Evolutionary conservation across 1,140 invertebrate genomes (phyloP).

Genomic region (Lutraria rhynchaena): DNA sequence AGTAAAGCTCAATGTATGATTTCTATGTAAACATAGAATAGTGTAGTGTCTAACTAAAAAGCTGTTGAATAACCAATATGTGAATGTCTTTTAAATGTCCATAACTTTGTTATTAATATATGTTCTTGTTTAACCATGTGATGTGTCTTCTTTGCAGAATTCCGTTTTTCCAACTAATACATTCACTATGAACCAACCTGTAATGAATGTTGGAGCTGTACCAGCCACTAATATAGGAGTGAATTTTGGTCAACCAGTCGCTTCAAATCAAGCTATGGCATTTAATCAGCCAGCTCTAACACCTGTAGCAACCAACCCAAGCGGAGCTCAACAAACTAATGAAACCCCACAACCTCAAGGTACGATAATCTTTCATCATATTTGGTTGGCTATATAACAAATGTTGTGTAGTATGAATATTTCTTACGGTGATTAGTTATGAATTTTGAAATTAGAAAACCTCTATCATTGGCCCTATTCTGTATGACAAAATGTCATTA

Average conservation of each 20-base stretch:
- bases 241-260: neutral
- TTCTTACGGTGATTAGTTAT: too few species aligned
- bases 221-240: neutral
- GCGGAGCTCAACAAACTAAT: neutral
- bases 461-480: too few species aligned
- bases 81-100: neutral
- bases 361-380: too few species aligned
- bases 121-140: too few species aligned
- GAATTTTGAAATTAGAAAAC: too few species aligned
- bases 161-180: constrained; percentile 18
- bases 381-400: too few species aligned
- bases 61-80: neutral
- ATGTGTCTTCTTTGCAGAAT: neutral
- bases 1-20: too few species aligned
- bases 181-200: constrained; percentile 20
- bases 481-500: too few species aligned
- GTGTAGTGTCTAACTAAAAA: too few species aligned
- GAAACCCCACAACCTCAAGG: neutral
- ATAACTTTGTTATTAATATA: neutral
- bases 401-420: too few species aligned
- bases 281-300: neutral
- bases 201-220: neutral
- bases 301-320: neutral
- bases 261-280: neutral
- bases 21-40: too few species aligned